These are phyloP conservation scores for Gasterosteus aculeatus DNA, from an alignment of 2,113 vertebrate species.

Conservation along the genomic window DNA sequence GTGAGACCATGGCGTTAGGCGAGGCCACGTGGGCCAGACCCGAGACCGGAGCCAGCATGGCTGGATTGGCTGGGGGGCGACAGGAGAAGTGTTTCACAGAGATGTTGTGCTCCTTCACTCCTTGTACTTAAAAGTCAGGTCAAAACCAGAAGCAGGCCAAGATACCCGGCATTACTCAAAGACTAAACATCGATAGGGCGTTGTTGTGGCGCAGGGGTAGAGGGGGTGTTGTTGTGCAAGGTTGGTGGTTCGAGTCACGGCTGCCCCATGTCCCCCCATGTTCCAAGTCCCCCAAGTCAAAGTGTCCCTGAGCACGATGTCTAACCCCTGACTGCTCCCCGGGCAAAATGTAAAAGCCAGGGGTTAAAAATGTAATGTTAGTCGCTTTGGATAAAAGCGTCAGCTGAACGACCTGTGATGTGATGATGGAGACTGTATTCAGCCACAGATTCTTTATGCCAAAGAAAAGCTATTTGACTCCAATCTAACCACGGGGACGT, in stretches of 20 bases:
- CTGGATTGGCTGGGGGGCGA: conserved; percentile 36
- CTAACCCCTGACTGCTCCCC: too few relatives aligned
- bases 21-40: conserved; percentile 53
- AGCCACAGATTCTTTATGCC: neutral
- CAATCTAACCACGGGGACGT: neutral
- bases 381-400: too few relatives aligned
- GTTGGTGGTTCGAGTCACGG: too few relatives aligned
- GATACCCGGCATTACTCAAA: neutral
- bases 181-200: neutral
- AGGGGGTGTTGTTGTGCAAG: too few relatives aligned
- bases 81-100: conserved; percentile 4
- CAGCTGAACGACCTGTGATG: too few relatives aligned
- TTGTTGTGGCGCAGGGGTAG: too few relatives aligned
- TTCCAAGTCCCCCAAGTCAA: too few relatives aligned
- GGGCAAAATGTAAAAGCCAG: too few relatives aligned
- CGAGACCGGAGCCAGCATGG: conserved; percentile 25
- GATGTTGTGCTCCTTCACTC: conserved; percentile 1
- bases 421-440: neutral
- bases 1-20: conserved; percentile 68
- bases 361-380: too few relatives aligned
- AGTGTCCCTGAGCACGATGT: too few relatives aligned
- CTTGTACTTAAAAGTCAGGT: neutral
- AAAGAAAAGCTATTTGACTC: neutral
- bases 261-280: too few relatives aligned
- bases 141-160: neutral